phyloP scores from a whole-genome alignment of 1,140 invertebrate genomes.

The Paralvinella palmiformis region DNA sequence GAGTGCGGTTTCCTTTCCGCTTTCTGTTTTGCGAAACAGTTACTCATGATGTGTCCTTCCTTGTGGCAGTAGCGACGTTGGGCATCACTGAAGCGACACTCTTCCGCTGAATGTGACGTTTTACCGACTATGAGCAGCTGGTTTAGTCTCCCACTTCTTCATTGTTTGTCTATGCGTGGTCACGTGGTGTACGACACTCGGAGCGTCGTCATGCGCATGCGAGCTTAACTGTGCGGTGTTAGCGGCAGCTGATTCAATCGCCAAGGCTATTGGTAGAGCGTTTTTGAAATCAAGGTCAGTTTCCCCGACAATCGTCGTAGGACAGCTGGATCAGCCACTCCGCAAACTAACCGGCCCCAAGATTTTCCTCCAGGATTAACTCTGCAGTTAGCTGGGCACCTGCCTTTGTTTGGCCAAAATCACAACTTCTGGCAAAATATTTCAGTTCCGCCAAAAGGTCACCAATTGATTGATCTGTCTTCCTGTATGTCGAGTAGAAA shows the following conservation, averaged over 20 bases:
- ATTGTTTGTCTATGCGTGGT: not conserved
- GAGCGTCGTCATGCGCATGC: too few relatives aligned
- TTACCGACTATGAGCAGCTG: not conserved
- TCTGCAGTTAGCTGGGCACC: constrained; percentile 2
- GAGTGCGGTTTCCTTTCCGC: too few relatives aligned
- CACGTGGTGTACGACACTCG: not conserved
- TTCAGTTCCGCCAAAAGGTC: not conserved
- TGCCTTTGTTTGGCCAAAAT: constrained; percentile 3
- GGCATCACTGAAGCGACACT: too few relatives aligned
- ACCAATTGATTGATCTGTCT: not conserved
- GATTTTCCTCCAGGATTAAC: constrained; percentile 3
- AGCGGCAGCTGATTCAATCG: too few relatives aligned
- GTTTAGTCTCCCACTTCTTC: not conserved
- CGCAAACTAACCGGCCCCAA: not conserved
- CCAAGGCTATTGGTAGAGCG: not conserved
- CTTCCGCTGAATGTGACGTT: too few relatives aligned
- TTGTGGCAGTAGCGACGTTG: too few relatives aligned
- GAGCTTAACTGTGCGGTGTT: too few relatives aligned
- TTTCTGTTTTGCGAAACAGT: too few relatives aligned
- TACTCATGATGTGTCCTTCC: too few relatives aligned
- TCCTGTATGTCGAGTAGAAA: not conserved
- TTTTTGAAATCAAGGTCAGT: constrained; percentile 4
- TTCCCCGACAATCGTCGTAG: not conserved
- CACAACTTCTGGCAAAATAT: not conserved
- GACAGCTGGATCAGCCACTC: not conserved